Evolutionary conservation across 2,797 vertebrate species (phyloP), one percentile per base, ranked within the genome.

Genomic region (Typhlichthys eigenmanni): DNA sequence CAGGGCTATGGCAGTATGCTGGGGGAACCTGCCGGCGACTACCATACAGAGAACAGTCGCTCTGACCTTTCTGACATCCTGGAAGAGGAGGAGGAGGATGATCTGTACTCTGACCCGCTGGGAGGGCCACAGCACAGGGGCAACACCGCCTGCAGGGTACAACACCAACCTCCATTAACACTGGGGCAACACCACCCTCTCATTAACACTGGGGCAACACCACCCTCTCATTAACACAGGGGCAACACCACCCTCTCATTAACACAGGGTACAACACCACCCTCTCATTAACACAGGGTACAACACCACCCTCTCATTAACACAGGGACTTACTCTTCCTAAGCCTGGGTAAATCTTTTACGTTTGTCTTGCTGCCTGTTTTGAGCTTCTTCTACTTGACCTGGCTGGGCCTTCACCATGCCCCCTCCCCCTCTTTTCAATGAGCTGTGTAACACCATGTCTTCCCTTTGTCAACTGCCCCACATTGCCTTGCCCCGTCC

Each of bases 61-160:
- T 98, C 96, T n/a, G 97, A 98, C 84, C 93, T 99, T 47, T 99
- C 96, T 0, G 97, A 99, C 85, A 99, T 99, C 81, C 87, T 97
- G 81, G 98, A 99, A 78, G 97, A 98, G 73, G 96, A 96, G 58
- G 96, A 98, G 63, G 96, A 98, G 38, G 96, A 98, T 46, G 96
- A 98, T 2, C 72, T 94, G 46, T 94, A 89, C 79, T 94, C 94
- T 0, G 93, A 93, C 74, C 88, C 89, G 50, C 63, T 86, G 0
- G 68, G 81, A 61, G 90, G 92, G 46, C 69, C 86, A 49, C 89
- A 87, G 17, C 71, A 83, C 69, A 84, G 82, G 53, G 87, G 83
- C 66, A 89, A 86, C 71, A 72, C 71, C 75, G 82, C 70, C 12
- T 65, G 67, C 88, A 92, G 68, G 91, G 93, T 92, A 92, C 91